These are phyloP conservation scores for Rhea pennata DNA, from an alignment of 2,113 vertebrate species.

Conservation along the genomic window DNA sequence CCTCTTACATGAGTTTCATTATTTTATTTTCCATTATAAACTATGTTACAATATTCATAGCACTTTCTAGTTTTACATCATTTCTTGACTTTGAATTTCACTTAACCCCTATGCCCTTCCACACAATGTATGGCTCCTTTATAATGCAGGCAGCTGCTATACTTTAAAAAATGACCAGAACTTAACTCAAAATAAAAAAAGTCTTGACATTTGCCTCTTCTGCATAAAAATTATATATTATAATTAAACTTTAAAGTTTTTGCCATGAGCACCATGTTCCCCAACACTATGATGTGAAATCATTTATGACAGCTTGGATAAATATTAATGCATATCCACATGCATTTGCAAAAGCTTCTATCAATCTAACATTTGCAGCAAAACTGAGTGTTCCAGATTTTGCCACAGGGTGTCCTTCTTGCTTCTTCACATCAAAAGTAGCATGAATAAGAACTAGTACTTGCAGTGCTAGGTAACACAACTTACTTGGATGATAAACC, in stretches of 20 bases:
- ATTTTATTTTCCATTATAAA: slow-evolving; percentile 43
- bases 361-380: slow-evolving; percentile 88
- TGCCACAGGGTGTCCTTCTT: slow-evolving; percentile 94
- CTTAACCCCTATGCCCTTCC: slow-evolving; percentile 62
- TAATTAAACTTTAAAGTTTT: slow-evolving; percentile 99
- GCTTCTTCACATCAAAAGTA: slow-evolving; percentile 85
- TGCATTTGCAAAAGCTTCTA: slow-evolving; percentile 92
- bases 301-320: slow-evolving; percentile 98
- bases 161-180: slow-evolving; percentile 87
- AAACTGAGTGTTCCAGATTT: slow-evolving; percentile 85
- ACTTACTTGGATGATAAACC: slow-evolving; percentile 72
- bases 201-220: slow-evolving; percentile 93
- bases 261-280: slow-evolving; percentile 92
- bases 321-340: slow-evolving; percentile 98
- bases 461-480: slow-evolving; percentile 77
- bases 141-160: slow-evolving; percentile 73
- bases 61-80: slow-evolving; percentile 41
- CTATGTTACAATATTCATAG: slow-evolving; percentile 14
- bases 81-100: slow-evolving; percentile 53
- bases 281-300: slow-evolving; percentile 94
- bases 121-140: slow-evolving; percentile 54
- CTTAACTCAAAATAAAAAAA: slow-evolving; percentile 93
- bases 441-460: slow-evolving; percentile 72
- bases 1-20: slow-evolving; percentile 9
- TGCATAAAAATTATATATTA: slow-evolving; percentile 98